Conservation (phyloP, 1,140 invertebrate species). For the Seison nebaliae region DNA sequence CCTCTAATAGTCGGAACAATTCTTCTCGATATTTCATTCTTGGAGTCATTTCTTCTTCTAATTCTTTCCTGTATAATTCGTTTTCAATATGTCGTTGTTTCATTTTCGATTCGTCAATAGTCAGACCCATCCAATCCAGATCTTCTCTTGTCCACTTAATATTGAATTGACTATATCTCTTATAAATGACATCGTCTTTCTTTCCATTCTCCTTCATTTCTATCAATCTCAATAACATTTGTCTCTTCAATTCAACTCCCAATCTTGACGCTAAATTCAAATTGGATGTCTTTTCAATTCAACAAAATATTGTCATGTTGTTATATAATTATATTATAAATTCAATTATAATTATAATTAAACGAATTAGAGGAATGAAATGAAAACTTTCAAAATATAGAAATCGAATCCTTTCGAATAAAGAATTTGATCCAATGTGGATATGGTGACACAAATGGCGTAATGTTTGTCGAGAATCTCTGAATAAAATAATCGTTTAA, state of each 20-base stretch:
- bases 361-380: not conserved
- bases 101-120: constrained; percentile 10
- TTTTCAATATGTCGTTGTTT: constrained; percentile 13
- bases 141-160: constrained; percentile 26
- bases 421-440: constrained; percentile 55
- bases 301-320: constrained; percentile 15
- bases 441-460: constrained; percentile 44
- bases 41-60: not conserved
- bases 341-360: not conserved
- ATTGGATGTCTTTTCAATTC: constrained; percentile 40
- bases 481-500: constrained; percentile 55
- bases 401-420: constrained; percentile 70
- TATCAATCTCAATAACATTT: constrained; percentile 38
- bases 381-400: constrained; percentile 54
- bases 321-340: constrained; percentile 12
- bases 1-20: no score
- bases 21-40: no score
- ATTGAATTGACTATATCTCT: constrained; percentile 56
- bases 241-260: constrained; percentile 49
- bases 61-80: no score
- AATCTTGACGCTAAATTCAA: constrained; percentile 55
- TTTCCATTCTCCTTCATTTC: not conserved
- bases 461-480: constrained; percentile 68
- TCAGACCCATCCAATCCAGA: constrained; percentile 13
- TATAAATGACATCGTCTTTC: constrained; percentile 37